Percentiles rank a stretch among this genome's conserved stretches.
Conservation (phyloP, 2,888 invertebrate genomes). For the Digitonthophagus gazella region DNA sequence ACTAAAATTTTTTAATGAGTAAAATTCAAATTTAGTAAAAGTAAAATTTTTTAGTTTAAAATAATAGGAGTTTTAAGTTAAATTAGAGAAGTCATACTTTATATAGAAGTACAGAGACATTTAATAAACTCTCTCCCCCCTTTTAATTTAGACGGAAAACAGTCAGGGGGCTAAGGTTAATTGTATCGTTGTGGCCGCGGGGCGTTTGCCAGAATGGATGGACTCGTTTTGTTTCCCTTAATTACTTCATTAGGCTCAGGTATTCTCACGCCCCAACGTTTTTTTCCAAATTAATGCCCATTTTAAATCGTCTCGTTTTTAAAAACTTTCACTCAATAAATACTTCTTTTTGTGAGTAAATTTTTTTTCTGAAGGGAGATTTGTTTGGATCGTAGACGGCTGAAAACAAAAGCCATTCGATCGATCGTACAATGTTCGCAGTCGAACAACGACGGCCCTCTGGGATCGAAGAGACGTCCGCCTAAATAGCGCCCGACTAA, state of each 20-base stretch:
- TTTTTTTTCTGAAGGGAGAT: too few species aligned
- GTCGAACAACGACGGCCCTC: constrained; percentile 2
- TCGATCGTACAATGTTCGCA: constrained; percentile 4
- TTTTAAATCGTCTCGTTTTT: too few species aligned
- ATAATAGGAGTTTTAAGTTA: not conserved
- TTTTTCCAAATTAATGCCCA: not conserved
- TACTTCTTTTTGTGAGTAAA: too few species aligned
- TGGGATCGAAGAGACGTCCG: constrained; percentile 19
- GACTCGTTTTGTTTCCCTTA: not conserved
- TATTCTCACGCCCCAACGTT: not conserved
- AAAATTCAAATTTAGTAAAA: too few species aligned
- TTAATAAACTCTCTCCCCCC: not conserved
- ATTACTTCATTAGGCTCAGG: not conserved
- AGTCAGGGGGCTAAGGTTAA: not conserved
- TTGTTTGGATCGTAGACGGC: too few species aligned
- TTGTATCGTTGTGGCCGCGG: not conserved
- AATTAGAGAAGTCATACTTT: not conserved
- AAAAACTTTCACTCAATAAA: too few species aligned
- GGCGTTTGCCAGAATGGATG: not conserved
- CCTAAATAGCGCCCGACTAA: not conserved
- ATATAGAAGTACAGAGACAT: not conserved
- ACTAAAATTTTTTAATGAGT: too few species aligned
- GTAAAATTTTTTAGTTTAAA: too few species aligned
- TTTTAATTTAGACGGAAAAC: not conserved
- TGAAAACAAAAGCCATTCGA: constrained; percentile 14